Evolutionary conservation across 2,888 invertebrate genomes (phyloP), one percentile per base, ranked within the genome.

Genomic region (Melanostoma mellinum): DNA sequence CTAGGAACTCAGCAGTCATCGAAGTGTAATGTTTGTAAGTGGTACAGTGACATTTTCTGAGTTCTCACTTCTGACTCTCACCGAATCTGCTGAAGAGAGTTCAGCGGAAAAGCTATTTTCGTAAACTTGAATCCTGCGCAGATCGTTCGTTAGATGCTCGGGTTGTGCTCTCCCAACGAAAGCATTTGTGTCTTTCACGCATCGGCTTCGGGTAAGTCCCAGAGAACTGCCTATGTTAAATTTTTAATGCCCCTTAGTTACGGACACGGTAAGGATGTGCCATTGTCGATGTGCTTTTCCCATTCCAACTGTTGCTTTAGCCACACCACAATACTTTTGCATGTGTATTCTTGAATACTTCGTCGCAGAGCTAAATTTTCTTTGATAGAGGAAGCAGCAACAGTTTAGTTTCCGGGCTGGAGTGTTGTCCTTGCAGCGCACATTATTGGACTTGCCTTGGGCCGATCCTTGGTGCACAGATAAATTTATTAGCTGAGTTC

Each of bases 251-350:
- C 20, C 38, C 6, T n/a, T 6, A 9, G 32, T 40, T 48, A 48
- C 50, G 10, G 3, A 20, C 20, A 20, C 40, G 6, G 10, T n/a
- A 61, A 40, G 50, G 36, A 69, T 50, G 48, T 71, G 30, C 32
- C 32, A 60, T 67, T 61, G 36, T 2, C 69, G 52, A 46, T 2
- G 42, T 36, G 5, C 35, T 35, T 4, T 48, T 20, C 32, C 10
- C 50, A 65, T 50, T 50, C 63, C 69, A 69, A 69, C 75, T 75
- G 63, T 65, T 80, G 75, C 58, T 56, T 60, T 3, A 33, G 4
- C 10, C 30, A n/a, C 32, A 50, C 40, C 38, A 8, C 9, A 42
- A 58, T 30, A 30, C 10, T 30, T n/a, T 5, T 9, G 20, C 9
- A 56, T 35, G 8, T 50, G 9, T 36, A 5, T 63, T 20, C 40